A percentile compares a stretch with the other conserved stretches of the same genome.
Evolutionary conservation across 2,113 vertebrate species (phyloP).

Genomic region (Amazona guildingii): DNA sequence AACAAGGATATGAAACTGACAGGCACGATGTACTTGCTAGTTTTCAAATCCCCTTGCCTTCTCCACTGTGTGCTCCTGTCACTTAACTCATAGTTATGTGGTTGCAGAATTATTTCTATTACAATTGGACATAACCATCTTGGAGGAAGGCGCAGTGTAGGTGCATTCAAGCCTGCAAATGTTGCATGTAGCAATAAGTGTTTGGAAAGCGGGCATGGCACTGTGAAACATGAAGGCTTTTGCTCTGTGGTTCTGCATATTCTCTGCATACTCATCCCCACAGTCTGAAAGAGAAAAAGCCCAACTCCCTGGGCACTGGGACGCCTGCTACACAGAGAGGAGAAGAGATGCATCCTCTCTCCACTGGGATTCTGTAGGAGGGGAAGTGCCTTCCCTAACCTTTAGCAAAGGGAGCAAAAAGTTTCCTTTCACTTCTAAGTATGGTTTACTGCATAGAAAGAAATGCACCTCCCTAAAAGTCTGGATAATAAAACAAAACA

Average conservation of each 20-base stretch:
- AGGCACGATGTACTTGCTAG: not conserved
- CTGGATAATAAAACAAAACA: not conserved
- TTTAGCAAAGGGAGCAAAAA: not conserved
- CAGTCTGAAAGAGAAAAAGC: not conserved
- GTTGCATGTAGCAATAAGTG: not conserved
- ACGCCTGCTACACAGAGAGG: not conserved
- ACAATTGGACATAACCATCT: not conserved
- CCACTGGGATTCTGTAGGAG: not conserved
- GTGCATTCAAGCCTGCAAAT: not conserved
- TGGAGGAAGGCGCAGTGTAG: not conserved
- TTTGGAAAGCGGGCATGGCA: not conserved
- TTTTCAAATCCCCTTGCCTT: not conserved
- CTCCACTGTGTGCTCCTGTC: not conserved
- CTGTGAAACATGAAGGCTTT: not conserved
- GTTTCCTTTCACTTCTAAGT: not conserved
- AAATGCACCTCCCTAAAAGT: not conserved
- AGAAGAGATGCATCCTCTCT: not conserved
- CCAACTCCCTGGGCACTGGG: not conserved
- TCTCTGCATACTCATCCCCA: accelerated
- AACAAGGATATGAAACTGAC: not conserved
- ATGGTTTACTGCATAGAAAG: not conserved
- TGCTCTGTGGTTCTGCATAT: not conserved
- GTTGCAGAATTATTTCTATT: not conserved
- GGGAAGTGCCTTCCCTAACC: not conserved
- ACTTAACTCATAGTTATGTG: not conserved